Evolutionary conservation across 2,797 vertebrate genomes (phyloP).

Genomic region (Knipowitschia caucasica): DNA sequence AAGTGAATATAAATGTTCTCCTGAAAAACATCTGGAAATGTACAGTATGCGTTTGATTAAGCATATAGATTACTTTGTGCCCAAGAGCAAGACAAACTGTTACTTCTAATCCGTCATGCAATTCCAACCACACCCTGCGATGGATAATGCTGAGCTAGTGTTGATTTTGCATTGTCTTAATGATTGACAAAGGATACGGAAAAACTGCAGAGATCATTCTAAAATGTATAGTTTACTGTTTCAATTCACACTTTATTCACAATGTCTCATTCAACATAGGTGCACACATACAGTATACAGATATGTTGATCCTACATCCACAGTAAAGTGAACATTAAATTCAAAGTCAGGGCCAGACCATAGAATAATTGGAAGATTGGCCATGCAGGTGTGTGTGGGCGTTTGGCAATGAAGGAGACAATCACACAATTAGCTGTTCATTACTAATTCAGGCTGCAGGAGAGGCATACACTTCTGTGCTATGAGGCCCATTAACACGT

Average conservation of each 20-base stretch:
- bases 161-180: slow-evolving; percentile 30
- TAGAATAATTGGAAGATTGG: slow-evolving; percentile 37
- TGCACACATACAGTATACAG: slow-evolving; percentile 14
- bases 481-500: slow-evolving; percentile 38
- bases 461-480: slow-evolving; percentile 48
- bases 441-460: slow-evolving; percentile 54
- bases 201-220: slow-evolving; percentile 9
- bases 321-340: slow-evolving; percentile 32
- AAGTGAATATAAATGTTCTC: too few species aligned
- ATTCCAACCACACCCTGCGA: slow-evolving; percentile 34
- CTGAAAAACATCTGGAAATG: too few species aligned
- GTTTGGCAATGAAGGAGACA: slow-evolving; percentile 50
- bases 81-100: slow-evolving; percentile 43
- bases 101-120: slow-evolving; percentile 39
- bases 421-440: slow-evolving; percentile 70
- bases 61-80: slow-evolving; percentile 52
- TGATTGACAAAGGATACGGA: slow-evolving; percentile 33
- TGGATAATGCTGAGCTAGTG: slow-evolving; percentile 36
- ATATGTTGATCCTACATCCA: slow-evolving; percentile 13
- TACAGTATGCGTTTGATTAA: slow-evolving; percentile 62
- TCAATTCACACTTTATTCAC: slow-evolving; percentile 14
- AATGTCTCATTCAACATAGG: slow-evolving; percentile 34
- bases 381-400: slow-evolving; percentile 39
- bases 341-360: slow-evolving; percentile 8
- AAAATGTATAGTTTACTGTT: slow-evolving; percentile 14